Evolutionary conservation across 2,797 vertebrate species (phyloP), one percentile per base, ranked within the genome.

Genomic region (Pipistrellus kuhlii): DNA sequence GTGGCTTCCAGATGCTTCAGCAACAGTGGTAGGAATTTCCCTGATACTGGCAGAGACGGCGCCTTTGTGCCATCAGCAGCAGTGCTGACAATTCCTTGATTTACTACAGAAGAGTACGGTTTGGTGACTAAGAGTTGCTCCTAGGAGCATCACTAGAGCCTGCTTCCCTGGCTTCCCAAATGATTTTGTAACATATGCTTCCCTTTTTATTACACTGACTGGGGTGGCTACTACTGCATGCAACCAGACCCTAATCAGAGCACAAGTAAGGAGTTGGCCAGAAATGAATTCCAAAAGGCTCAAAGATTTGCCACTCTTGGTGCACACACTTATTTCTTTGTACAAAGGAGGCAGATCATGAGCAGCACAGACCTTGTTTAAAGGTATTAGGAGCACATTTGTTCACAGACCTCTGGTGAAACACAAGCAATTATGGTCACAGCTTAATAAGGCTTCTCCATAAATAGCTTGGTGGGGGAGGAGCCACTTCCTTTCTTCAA

Each of bases 221-320:
- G 18, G 35, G 18, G 23, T 23, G 11, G 46, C 17, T 8, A 2
- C 9, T 15, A 3, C 3, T 8, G 9, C 2, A n/a, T 2, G n/a
- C 21, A 62, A 17, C 5, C 8, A 71, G 44, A 57, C n/a, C 15
- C 66, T 48, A 30, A 27, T 11, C 12, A 27, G 69, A 10, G 71
- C 4, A 23, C 13, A 38, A 14, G n/a, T 3, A n/a, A 71, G 46
- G 14, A 41, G 15, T 1, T 66, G 11, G 2, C 30, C 32, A 20
- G 46, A 57, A 68, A 35, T 32, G 64, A 80, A 84, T 59, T 27
- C 48, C 69, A 48, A 48, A 68, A 53, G 23, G 62, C 23, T 9
- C 2, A 53, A 59, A 78, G 35, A 14, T 44, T 8, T 11, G 35
- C 18, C 25, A 25, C 38, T 82, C 46, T 27, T 17, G 41, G 18